phyloP scores from a whole-genome alignment of 2,888 invertebrate genomes.

The Orthonychiurus folsomi region DNA sequence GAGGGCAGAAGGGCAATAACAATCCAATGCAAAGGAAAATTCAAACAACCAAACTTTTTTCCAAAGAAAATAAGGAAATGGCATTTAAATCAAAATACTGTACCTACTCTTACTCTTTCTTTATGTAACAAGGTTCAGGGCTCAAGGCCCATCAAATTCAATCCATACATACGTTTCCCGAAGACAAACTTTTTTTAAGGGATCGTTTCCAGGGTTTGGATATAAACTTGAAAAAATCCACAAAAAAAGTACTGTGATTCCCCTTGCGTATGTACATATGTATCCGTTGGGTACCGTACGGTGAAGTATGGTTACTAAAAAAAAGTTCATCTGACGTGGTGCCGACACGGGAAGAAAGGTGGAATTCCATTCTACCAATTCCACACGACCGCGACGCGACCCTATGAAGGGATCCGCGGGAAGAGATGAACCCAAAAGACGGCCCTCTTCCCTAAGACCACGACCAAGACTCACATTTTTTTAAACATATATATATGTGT shows the following conservation, averaged over 20 bases:
- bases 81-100: neutral
- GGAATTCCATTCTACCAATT: neutral
- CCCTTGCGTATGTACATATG: too few species aligned
- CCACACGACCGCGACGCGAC: too few species aligned
- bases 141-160: neutral
- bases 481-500: neutral
- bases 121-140: neutral
- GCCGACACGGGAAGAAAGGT: too few species aligned
- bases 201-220: too few species aligned
- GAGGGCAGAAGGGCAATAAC: neutral
- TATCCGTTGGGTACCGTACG: too few species aligned
- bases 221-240: too few species aligned
- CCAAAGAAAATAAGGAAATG: neutral
- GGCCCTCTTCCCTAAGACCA: too few species aligned
- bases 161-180: neutral
- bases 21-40: neutral
- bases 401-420: too few species aligned
- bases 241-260: neutral
- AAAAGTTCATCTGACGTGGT: too few species aligned
- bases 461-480: too few species aligned
- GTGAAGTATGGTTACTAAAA: too few species aligned
- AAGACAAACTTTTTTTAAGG: neutral
- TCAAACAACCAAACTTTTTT: neutral
- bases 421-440: too few species aligned
- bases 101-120: neutral